phyloP scores from a whole-genome alignment of 1,140 invertebrate genomes.

The Melanaphis sacchari region DNA sequence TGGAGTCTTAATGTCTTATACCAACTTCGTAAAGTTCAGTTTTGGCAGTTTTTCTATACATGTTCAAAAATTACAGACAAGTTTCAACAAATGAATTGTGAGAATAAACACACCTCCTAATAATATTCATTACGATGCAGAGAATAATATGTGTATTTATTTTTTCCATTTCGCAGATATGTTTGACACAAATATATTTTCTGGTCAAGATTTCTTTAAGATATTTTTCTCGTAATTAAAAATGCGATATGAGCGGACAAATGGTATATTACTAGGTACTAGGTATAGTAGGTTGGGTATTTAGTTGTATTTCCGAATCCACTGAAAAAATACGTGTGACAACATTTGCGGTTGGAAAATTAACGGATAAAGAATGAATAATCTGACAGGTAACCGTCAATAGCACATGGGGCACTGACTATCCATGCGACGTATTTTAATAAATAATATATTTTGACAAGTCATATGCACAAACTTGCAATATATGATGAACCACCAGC shows the following conservation, averaged over 20 bases:
- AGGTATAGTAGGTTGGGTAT: background rate
- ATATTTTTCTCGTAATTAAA: background rate
- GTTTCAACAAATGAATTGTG: background rate
- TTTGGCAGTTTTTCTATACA: background rate
- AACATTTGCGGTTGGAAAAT: background rate
- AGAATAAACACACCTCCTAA: background rate
- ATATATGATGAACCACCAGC: background rate
- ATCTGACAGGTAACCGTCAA: background rate
- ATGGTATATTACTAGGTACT: background rate
- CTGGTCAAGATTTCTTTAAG: no score
- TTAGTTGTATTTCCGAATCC: background rate
- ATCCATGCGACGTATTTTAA: no score
- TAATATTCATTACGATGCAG: background rate
- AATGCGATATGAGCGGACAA: background rate
- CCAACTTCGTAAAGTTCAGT: no score
- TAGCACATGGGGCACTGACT: background rate
- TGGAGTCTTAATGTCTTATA: no score
- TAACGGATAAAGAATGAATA: background rate
- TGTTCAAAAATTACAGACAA: background rate
- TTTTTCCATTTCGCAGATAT: no score
- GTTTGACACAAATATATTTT: no score
- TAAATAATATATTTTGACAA: background rate
- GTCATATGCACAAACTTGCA: background rate
- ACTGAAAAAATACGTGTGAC: background rate
- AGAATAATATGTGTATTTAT: no score